A percentile compares a stretch with the other conserved stretches of the same genome.
These are phyloP conservation scores for Microtus ochrogaster DNA, from an alignment of 2,113 vertebrate species.

Conservation along the genomic window DNA sequence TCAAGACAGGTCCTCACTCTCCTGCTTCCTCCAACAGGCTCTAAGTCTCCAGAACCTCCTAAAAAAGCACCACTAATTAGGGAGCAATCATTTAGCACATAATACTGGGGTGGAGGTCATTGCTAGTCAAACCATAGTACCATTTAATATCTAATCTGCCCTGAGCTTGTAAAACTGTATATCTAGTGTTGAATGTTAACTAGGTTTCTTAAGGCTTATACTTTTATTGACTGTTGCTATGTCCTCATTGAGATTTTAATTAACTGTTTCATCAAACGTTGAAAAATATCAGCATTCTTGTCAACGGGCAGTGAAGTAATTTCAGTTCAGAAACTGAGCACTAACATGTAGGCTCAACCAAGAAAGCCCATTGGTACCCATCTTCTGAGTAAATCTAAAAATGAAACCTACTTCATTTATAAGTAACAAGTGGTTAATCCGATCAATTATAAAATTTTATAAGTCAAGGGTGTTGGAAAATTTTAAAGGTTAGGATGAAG, in stretches of 20 bases:
- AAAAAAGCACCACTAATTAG: no score
- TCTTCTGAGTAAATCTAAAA: neutral
- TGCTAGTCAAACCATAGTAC: neutral
- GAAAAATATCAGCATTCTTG: neutral
- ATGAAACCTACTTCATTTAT: neutral
- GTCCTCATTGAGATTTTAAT: neutral
- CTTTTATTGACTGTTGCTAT: neutral
- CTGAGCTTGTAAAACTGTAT: neutral
- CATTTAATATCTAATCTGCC: neutral
- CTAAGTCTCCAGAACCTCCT: neutral
- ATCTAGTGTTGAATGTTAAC: neutral
- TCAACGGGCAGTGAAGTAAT: neutral
- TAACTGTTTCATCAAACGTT: neutral
- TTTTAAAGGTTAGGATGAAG: neutral
- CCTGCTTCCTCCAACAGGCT: neutral
- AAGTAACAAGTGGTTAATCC: neutral
- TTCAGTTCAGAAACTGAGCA: neutral
- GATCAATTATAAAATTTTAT: neutral
- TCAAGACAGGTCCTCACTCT: no score
- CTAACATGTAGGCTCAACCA: neutral
- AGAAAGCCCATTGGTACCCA: no score
- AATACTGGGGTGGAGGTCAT: neutral
- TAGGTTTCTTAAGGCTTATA: neutral
- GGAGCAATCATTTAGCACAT: neutral
- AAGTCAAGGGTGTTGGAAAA: neutral